phyloP scores from a whole-genome alignment of 2,113 vertebrate genomes.

The Setophaga kirtlandii region DNA sequence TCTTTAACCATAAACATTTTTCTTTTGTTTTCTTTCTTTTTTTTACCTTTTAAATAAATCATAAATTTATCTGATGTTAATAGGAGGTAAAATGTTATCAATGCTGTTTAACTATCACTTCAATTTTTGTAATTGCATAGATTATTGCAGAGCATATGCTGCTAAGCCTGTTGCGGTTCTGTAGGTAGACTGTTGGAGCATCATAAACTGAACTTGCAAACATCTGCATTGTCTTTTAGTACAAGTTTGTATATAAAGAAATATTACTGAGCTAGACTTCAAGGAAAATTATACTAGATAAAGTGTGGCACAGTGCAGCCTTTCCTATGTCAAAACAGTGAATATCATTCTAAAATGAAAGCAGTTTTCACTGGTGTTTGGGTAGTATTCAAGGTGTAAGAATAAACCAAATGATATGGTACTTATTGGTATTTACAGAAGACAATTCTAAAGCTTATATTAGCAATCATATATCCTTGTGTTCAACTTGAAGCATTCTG shows the following conservation, averaged over 20 bases:
- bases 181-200: background rate
- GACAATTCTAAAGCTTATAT: background rate
- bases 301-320: background rate
- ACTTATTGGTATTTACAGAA: background rate
- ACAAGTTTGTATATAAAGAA: background rate
- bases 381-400: background rate
- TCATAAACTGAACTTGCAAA: background rate
- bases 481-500: background rate
- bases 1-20: background rate
- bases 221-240: slow-evolving; percentile 2
- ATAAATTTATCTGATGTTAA: background rate
- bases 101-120: background rate
- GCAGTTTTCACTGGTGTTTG: background rate
- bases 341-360: background rate
- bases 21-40: background rate
- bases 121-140: background rate
- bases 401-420: background rate
- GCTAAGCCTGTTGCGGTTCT: background rate
- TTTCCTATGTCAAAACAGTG: background rate
- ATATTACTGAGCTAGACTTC: background rate
- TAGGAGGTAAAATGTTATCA: background rate
- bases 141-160: background rate
- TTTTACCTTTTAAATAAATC: background rate
- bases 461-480: background rate
- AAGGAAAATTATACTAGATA: background rate